Percentiles rank a stretch among this genome's conserved stretches.
Evolutionary conservation across 2,113 vertebrate species (phyloP).

Genomic region (Nipponia nippon): DNA sequence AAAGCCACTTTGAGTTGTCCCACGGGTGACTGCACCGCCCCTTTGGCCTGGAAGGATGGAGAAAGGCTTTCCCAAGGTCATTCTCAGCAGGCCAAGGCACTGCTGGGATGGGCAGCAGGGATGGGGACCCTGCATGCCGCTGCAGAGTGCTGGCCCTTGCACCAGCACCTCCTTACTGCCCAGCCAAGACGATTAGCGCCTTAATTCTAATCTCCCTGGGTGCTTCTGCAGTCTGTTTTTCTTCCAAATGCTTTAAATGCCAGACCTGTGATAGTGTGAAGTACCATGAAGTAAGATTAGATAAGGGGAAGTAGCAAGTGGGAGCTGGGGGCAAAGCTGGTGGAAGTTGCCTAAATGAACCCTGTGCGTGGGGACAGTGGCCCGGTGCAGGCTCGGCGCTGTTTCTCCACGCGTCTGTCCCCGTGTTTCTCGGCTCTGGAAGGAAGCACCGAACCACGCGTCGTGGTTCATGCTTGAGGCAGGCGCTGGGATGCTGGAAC

Average conservation of each 20-base stretch:
- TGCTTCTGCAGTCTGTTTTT: slow-evolving; percentile 1
- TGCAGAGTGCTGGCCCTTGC: too few species aligned
- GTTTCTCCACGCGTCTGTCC: rapidly evolving
- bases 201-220: not conserved
- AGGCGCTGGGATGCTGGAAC: not conserved
- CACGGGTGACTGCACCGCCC: rapidly evolving
- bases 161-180: not conserved
- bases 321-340: not conserved
- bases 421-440: not conserved
- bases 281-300: slow-evolving; percentile 16
- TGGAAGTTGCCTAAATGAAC: not conserved
- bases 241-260: slow-evolving; percentile 31
- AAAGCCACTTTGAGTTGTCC: not conserved
- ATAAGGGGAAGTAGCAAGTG: not conserved
- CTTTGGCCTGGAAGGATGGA: rapidly evolving
- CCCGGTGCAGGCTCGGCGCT: rapidly evolving
- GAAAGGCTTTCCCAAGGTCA: not conserved
- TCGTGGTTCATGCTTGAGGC: not conserved
- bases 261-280: not conserved
- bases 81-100: not conserved
- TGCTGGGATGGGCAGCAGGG: not conserved
- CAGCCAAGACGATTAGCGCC: not conserved
- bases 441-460: rapidly evolving
- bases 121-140: not conserved
- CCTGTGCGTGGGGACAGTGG: rapidly evolving